Conservation (phyloP, 2,797 vertebrate genomes). For the Ceryle rudis region DNA sequence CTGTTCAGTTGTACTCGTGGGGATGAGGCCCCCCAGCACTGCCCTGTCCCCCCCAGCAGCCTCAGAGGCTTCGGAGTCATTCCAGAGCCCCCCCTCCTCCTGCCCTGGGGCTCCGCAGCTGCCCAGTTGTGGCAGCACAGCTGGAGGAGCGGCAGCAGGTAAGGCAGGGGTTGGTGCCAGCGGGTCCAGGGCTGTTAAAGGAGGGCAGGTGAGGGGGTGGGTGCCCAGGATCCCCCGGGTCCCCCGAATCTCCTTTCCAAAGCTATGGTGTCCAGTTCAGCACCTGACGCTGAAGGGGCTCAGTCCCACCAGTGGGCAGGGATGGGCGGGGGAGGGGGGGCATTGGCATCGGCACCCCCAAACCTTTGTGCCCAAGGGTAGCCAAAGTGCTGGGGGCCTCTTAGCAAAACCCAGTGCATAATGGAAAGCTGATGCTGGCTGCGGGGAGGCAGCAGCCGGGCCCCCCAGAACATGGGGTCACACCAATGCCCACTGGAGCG, state of each 20-base stretch:
- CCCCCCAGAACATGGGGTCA: background rate
- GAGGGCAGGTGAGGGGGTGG: no score
- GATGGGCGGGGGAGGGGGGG: background rate
- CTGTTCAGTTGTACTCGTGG: background rate
- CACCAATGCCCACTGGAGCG: background rate
- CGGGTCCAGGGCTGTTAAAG: background rate
- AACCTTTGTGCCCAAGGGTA: background rate
- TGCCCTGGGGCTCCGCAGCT: background rate
- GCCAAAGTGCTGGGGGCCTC: background rate
- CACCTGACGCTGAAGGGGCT: background rate
- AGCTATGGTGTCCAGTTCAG: background rate
- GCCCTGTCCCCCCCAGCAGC: background rate
- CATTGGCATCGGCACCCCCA: background rate
- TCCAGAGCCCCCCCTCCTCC: background rate
- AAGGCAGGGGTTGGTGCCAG: background rate
- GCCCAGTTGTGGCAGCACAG: constrained; percentile 22
- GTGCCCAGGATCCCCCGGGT: background rate
- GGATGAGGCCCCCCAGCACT: background rate
- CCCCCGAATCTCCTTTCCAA: background rate
- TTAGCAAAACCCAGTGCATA: background rate
- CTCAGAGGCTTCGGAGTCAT: background rate
- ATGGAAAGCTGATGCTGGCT: background rate
- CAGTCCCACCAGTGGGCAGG: background rate
- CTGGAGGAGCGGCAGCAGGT: constrained; percentile 11
- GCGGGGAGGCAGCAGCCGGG: background rate